These are phyloP conservation scores for Rotaria magnacalcarata DNA, from an alignment of 2,888 invertebrate genomes.

Conservation along the genomic window DNA sequence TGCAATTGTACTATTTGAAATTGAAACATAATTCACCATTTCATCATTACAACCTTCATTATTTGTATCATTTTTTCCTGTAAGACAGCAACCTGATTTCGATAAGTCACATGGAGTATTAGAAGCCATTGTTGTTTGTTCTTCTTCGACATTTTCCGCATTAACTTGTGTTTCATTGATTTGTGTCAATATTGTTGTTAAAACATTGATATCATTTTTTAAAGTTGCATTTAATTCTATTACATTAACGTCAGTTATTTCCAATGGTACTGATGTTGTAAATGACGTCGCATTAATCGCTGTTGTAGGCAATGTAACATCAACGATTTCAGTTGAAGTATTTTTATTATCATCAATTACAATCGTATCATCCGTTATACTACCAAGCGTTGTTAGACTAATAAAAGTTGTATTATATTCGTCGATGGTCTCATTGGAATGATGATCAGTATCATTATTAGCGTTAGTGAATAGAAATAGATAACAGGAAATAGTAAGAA, in stretches of 20 bases:
- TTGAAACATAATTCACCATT: background rate
- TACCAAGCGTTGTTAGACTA: background rate
- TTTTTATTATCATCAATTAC: background rate
- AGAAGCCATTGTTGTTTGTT: background rate
- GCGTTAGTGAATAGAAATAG: background rate
- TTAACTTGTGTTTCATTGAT: background rate
- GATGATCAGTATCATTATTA: background rate
- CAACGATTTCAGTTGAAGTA: background rate
- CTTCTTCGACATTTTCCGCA: background rate
- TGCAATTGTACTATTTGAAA: background rate
- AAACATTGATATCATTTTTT: background rate
- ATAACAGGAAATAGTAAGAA: background rate
- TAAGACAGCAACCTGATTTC: slow-evolving; percentile 52
- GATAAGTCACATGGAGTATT: slow-evolving; percentile 51
- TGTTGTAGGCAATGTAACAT: background rate
- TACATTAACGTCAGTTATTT: background rate
- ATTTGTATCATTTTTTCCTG: slow-evolving; percentile 46
- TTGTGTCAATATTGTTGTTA: background rate
- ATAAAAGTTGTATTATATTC: background rate
- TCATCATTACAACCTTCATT: background rate
- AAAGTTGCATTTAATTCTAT: background rate
- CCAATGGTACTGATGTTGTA: background rate
- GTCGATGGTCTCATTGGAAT: background rate
- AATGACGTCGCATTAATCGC: background rate
- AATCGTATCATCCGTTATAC: background rate